Evolutionary conservation across 1,140 invertebrate genomes (phyloP).

Genomic region (Cydia pomonella): DNA sequence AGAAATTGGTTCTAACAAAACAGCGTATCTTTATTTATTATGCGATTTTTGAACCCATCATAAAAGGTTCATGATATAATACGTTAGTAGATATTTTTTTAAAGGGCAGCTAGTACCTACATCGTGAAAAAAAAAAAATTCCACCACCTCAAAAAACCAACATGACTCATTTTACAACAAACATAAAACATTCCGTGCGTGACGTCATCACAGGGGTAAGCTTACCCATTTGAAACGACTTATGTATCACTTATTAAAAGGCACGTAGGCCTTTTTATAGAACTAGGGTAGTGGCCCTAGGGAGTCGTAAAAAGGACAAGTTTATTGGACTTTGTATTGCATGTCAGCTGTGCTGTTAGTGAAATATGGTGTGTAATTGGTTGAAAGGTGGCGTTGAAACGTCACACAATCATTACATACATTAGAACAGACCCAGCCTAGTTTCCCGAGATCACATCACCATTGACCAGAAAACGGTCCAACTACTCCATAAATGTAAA

Average conservation of each 20-base stretch:
- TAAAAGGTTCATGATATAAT: too few species aligned
- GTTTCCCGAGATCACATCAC: too few species aligned
- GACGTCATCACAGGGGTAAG: conserved; percentile 3
- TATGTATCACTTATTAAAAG: not conserved
- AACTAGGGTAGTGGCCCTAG: conserved; percentile 6
- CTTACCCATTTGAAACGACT: not conserved
- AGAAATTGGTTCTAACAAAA: too few species aligned
- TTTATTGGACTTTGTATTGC: conserved; percentile 23
- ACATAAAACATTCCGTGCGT: conserved; percentile 8
- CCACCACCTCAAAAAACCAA: not conserved
- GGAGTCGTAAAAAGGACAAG: conserved; percentile 27
- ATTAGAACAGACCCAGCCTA: too few species aligned
- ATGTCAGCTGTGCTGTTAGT: conserved; percentile 27
- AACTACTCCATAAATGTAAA: too few species aligned
- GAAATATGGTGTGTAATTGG: not conserved
- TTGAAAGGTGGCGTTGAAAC: not conserved
- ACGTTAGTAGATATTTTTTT: too few species aligned
- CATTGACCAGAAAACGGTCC: too few species aligned
- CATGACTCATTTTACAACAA: conserved; percentile 30
- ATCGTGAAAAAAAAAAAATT: not conserved
- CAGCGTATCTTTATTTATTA: too few species aligned
- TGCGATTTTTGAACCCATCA: too few species aligned
- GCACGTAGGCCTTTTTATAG: not conserved
- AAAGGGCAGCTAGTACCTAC: too few species aligned
- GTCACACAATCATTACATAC: not conserved